These are phyloP conservation scores for Galaxea fascicularis DNA, from an alignment of 92 coral and sea anemone species.

Conservation along the genomic window DNA sequence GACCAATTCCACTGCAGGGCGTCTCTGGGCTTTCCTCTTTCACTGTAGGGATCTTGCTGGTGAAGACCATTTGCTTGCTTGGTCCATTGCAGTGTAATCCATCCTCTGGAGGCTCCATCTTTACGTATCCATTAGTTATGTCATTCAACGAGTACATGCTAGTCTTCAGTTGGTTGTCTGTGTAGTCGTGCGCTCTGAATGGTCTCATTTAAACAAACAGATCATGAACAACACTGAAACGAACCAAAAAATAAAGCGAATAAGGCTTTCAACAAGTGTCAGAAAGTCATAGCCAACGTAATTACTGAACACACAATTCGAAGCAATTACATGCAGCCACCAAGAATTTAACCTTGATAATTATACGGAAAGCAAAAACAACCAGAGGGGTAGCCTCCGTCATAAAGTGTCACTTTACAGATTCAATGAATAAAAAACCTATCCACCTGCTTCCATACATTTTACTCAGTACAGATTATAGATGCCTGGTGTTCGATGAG, in stretches of 20 bases:
- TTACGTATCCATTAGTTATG: not conserved
- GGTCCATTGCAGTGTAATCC: not conserved
- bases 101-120: not conserved
- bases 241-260: not conserved
- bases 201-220: not conserved
- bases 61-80: slow-evolving; percentile 6
- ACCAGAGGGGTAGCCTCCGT: too few relatives aligned
- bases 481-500: too few relatives aligned
- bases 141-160: slow-evolving; percentile 15
- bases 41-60: not conserved
- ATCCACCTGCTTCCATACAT: too few relatives aligned
- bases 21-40: not conserved
- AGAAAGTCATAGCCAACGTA: too few relatives aligned
- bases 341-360: too few relatives aligned
- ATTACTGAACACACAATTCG: too few relatives aligned
- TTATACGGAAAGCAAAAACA: too few relatives aligned
- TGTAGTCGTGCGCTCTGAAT: not conserved
- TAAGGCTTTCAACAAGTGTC: not conserved
- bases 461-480: too few relatives aligned
- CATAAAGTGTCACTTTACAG: too few relatives aligned
- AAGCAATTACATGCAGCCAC: too few relatives aligned
- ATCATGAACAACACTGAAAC: not conserved
- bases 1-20: not conserved
- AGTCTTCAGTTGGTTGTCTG: not conserved
- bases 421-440: too few relatives aligned